A percentile compares a stretch with the other conserved stretches of the same genome.
These are phyloP conservation scores for Seladonia tumulorum DNA, from an alignment of 2,888 invertebrate species.

Conservation along the genomic window DNA sequence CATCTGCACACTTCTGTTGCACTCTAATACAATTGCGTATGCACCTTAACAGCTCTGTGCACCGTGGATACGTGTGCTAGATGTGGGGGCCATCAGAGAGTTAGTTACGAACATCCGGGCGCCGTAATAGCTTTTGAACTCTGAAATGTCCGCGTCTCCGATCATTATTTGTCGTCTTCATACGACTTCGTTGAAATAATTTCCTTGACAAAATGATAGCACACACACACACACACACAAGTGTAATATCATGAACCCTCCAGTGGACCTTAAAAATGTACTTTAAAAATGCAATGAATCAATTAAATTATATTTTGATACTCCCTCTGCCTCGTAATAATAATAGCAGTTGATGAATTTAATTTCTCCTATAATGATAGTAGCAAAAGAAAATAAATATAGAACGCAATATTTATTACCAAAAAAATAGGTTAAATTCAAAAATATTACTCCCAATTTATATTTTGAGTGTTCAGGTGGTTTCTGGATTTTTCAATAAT, in stretches of 20 bases:
- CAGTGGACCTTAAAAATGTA: neutral
- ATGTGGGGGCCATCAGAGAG: constrained; percentile 59
- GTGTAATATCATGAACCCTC: neutral
- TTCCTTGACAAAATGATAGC: neutral
- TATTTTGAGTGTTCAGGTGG: too few relatives aligned
- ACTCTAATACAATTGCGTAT: constrained; percentile 1
- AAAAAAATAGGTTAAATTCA: too few relatives aligned
- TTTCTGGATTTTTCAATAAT: too few relatives aligned
- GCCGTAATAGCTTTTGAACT: constrained; percentile 68
- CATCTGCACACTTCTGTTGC: neutral
- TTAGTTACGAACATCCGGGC: constrained; percentile 73
- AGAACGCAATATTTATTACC: too few relatives aligned
- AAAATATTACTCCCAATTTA: too few relatives aligned
- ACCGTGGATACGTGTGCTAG: constrained; percentile 29
- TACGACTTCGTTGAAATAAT: constrained; percentile 19
- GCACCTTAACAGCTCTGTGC: constrained; percentile 16
- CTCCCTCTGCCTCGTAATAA: too few relatives aligned
- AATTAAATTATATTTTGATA: neutral
- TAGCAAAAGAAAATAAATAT: too few relatives aligned
- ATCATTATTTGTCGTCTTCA: constrained; percentile 51
- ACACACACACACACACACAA: neutral
- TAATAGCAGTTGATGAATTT: too few relatives aligned
- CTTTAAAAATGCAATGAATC: neutral
- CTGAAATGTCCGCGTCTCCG: constrained; percentile 52
- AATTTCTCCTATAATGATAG: too few relatives aligned